A percentile compares a stretch with the other conserved stretches of the same genome.
These are phyloP conservation scores for Resseliella maxima DNA, from an alignment of 2,888 invertebrate species.

Conservation along the genomic window DNA sequence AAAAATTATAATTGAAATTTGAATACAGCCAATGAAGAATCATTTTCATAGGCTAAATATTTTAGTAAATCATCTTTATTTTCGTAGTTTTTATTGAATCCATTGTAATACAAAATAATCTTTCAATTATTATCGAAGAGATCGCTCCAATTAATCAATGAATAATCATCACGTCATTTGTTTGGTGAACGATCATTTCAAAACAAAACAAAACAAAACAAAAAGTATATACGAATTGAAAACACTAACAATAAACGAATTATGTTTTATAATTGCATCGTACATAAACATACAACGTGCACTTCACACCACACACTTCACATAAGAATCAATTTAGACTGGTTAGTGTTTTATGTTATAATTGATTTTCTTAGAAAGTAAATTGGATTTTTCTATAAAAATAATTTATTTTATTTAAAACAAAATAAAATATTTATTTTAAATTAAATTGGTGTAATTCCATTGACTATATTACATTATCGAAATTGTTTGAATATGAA, in stretches of 20 bases:
- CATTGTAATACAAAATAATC: conserved; percentile 18
- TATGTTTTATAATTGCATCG: conserved; percentile 17
- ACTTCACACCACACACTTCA: background rate
- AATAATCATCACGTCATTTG: conserved; percentile 19
- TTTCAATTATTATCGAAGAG: conserved; percentile 9
- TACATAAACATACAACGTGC: background rate
- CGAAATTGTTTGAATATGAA: background rate
- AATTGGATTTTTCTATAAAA: background rate
- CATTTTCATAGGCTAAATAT: background rate
- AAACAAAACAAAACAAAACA: background rate
- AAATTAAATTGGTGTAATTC: too few species aligned
- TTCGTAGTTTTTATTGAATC: background rate
- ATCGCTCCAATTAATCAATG: conserved; percentile 52
- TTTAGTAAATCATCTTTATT: background rate
- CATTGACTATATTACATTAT: too few species aligned
- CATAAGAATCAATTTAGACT: background rate
- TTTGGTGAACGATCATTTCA: background rate
- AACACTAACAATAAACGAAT: conserved; percentile 5
- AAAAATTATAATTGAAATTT: too few species aligned
- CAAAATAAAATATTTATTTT: too few species aligned
- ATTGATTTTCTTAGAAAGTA: background rate
- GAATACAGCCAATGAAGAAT: too few species aligned
- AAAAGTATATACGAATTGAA: background rate
- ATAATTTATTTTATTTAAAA: background rate
- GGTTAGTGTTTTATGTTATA: background rate